These are phyloP conservation scores for Clitarchus hookeri DNA, from an alignment of 2,888 invertebrate genomes.

Conservation along the genomic window DNA sequence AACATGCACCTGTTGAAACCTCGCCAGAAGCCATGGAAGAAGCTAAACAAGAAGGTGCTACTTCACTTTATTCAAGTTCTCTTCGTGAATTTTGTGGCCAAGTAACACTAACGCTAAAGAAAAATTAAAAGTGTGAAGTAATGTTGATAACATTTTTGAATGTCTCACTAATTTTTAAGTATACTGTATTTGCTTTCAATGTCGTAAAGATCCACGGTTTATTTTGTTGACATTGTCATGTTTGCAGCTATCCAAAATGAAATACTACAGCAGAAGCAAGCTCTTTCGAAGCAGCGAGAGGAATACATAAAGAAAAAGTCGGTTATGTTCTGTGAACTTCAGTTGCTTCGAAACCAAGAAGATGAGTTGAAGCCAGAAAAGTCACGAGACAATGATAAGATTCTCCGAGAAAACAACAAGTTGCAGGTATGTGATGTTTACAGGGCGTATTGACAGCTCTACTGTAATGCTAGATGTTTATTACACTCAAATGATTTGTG, in stretches of 20 bases:
- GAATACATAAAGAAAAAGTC: conserved; percentile 78
- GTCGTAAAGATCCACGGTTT: neutral
- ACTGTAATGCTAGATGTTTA: too few relatives aligned
- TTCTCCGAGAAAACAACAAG: conserved; percentile 81
- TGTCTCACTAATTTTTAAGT: neutral
- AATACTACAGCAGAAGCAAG: conserved; percentile 80
- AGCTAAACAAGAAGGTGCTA: conserved; percentile 1
- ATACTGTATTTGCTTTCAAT: neutral
- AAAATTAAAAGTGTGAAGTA: conserved; percentile 5
- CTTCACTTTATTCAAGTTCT: conserved; percentile 20
- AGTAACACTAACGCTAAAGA: neutral
- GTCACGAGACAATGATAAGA: conserved; percentile 69
- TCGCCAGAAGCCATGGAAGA: neutral
- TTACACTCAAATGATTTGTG: too few relatives aligned
- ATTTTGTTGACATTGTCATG: conserved; percentile 10
- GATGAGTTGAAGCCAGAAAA: conserved; percentile 76
- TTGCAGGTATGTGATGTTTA: conserved; percentile 68
- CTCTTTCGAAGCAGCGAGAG: conserved; percentile 77
- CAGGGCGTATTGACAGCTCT: too few relatives aligned
- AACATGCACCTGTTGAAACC: neutral
- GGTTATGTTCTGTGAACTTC: conserved; percentile 75
- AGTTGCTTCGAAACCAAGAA: conserved; percentile 77
- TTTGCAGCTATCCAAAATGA: conserved; percentile 74
- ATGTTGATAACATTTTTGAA: neutral
- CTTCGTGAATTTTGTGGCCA: neutral